Conservation (phyloP, 2,113 vertebrate species). For the Vireo altiloquus region DNA sequence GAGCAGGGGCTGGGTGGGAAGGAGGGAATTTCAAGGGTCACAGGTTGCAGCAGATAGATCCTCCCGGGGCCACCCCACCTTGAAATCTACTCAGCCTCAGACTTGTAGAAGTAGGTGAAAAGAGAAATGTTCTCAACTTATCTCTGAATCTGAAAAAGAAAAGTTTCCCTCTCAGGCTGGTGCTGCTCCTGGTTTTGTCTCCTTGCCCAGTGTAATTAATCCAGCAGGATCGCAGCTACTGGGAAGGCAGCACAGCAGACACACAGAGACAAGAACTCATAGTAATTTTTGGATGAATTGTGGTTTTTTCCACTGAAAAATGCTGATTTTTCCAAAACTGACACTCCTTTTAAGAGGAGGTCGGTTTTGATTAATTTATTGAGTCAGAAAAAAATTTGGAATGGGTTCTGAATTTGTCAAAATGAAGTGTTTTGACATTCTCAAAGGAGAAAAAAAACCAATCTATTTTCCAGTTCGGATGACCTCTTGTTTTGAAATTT, state of each 20-base stretch:
- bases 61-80: background rate
- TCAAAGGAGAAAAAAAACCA: background rate
- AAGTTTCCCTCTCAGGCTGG: background rate
- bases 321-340: constrained; percentile 18
- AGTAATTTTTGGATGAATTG: background rate
- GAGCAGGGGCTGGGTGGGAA: background rate
- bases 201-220: background rate
- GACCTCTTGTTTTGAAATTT: constrained; percentile 42
- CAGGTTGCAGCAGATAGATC: background rate
- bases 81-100: background rate
- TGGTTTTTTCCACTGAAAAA: constrained; percentile 29
- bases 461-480: constrained; percentile 37
- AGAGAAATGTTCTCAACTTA: background rate
- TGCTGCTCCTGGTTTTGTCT: background rate
- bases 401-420: constrained; percentile 7
- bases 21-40: background rate
- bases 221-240: background rate
- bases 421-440: constrained; percentile 47
- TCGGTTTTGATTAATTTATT: background rate
- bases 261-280: background rate
- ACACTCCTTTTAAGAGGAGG: background rate
- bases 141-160: background rate
- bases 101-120: background rate
- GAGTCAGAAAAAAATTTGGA: constrained; percentile 31
- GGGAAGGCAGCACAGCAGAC: background rate